Evolutionary conservation across 1,140 invertebrate genomes (phyloP).

Genomic region (Drosophila subpulchrella): DNA sequence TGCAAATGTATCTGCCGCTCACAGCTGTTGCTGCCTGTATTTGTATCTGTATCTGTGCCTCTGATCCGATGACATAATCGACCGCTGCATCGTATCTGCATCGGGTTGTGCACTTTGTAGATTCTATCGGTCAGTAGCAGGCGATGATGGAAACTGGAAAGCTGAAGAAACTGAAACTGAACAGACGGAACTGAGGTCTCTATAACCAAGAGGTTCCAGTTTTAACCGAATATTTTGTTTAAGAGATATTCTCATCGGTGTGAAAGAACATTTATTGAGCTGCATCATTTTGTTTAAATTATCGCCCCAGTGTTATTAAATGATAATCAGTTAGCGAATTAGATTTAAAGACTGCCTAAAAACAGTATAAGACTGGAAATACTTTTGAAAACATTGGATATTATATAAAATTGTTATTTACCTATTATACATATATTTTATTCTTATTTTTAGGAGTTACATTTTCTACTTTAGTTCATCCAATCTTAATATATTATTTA

Average conservation of each 20-base stretch:
- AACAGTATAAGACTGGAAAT: too few species aligned
- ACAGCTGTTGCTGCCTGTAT: slow-evolving; percentile 19
- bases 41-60: neutral
- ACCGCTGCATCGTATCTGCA: slow-evolving; percentile 17
- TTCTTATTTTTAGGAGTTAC: too few species aligned
- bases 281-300: neutral
- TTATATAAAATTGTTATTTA: too few species aligned
- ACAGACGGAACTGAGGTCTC: neutral
- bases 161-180: slow-evolving; percentile 6
- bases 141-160: slow-evolving; percentile 9
- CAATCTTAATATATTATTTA: too few species aligned
- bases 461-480: too few species aligned
- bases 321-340: neutral
- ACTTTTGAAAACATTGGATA: too few species aligned
- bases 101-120: slow-evolving; percentile 30
- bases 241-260: neutral
- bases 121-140: slow-evolving; percentile 45
- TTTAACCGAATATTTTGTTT: neutral
- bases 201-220: neutral
- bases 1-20: slow-evolving; percentile 21
- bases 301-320: neutral
- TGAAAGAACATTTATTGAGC: slow-evolving; percentile 2
- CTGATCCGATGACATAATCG: slow-evolving; percentile 42
- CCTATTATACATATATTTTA: too few species aligned
- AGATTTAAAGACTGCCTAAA: too few species aligned